Conservation (phyloP, 2,888 invertebrate genomes). For the Acanthacorydalis orientalis region DNA sequence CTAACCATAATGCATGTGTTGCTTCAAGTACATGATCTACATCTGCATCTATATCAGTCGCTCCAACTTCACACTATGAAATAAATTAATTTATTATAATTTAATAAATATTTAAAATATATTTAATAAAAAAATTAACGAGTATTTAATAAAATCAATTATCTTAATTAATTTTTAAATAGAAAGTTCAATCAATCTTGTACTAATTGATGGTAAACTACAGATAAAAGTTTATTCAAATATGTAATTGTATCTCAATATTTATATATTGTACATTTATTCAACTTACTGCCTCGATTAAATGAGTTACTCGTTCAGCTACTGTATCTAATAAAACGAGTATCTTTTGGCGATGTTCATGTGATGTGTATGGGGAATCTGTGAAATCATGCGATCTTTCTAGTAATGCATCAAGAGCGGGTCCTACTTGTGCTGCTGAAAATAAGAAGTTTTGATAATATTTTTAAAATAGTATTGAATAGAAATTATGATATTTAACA, state of each 20-base stretch:
- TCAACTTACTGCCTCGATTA: slow-evolving; percentile 6
- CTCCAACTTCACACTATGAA: slow-evolving; percentile 3
- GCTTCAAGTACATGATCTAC: slow-evolving; percentile 6
- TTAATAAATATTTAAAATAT: background rate
- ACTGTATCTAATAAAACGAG: slow-evolving; percentile 40
- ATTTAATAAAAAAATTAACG: background rate
- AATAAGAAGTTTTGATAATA: background rate
- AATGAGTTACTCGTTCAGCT: slow-evolving; percentile 3
- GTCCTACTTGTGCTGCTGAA: slow-evolving; percentile 19
- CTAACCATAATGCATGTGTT: slow-evolving; percentile 4
- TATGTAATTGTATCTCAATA: background rate
- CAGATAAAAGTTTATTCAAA: too few species aligned
- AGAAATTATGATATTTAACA: too few species aligned
- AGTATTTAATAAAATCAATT: too few species aligned
- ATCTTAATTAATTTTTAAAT: too few species aligned
- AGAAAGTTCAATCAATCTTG: too few species aligned
- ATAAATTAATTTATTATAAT: too few species aligned
- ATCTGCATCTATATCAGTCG: slow-evolving; percentile 3
- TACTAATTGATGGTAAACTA: too few species aligned
- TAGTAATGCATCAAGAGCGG: slow-evolving; percentile 76
- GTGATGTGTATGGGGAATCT: slow-evolving; percentile 96
- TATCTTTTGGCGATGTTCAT: slow-evolving; percentile 92
- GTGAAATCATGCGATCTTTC: slow-evolving; percentile 98
- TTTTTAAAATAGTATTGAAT: too few species aligned
- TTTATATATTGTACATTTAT: background rate